phyloP scores from a whole-genome alignment of 2,797 vertebrate genomes.

The Myotis pilosus region DNA sequence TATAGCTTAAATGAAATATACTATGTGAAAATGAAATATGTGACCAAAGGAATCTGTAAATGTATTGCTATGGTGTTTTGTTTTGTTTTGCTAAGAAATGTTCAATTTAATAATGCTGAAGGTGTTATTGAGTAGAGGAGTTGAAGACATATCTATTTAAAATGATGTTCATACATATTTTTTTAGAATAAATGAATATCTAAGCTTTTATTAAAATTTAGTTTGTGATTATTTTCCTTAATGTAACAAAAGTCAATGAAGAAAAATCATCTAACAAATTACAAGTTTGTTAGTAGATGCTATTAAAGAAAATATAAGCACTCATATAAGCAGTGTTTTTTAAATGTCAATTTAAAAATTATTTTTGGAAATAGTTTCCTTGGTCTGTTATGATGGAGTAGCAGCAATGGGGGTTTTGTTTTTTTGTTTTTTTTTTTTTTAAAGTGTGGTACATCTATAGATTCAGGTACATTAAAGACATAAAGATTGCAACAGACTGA shows the following conservation, averaged over 20 bases:
- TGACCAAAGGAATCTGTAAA: not conserved
- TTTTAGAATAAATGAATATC: slow-evolving; percentile 24
- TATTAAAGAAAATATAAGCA: slow-evolving; percentile 12
- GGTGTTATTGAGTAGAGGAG: not conserved
- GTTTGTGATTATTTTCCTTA: slow-evolving; percentile 39
- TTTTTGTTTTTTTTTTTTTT: not conserved
- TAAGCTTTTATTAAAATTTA: slow-evolving; percentile 34
- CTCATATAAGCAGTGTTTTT: not conserved
- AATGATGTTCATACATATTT: not conserved
- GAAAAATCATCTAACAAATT: slow-evolving; percentile 25
- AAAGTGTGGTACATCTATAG: not conserved
- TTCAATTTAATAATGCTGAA: slow-evolving; percentile 21
- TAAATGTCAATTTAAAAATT: slow-evolving; percentile 9
- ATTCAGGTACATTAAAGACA: not conserved
- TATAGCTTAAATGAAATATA: slow-evolving; percentile 21
- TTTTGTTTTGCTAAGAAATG: not conserved
- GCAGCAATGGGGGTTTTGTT: not conserved
- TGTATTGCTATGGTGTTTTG: not conserved
- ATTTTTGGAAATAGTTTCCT: not conserved
- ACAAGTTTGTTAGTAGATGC: not conserved
- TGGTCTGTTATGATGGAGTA: not conserved
- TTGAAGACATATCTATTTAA: not conserved
- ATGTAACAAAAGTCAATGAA: slow-evolving; percentile 36
- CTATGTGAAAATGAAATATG: not conserved
- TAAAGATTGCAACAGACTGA: not conserved